These are phyloP conservation scores for Thunnus albacares DNA, from an alignment of 2,797 vertebrate genomes.

Conservation along the genomic window DNA sequence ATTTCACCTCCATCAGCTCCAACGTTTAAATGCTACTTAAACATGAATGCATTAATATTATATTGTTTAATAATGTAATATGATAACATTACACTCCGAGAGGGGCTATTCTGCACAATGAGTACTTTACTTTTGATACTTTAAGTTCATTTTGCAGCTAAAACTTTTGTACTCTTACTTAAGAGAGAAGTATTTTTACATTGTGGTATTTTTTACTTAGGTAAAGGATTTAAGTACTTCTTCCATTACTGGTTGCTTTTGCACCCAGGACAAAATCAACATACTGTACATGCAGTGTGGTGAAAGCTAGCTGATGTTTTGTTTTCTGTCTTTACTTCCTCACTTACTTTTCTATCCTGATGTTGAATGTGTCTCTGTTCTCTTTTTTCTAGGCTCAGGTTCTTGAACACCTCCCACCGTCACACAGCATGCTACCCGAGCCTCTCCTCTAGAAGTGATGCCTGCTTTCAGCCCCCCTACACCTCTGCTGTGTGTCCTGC, in stretches of 20 bases:
- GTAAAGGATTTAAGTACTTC: not conserved
- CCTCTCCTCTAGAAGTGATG: slow-evolving; percentile 63
- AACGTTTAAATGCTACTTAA: too few relatives aligned
- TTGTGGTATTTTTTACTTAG: too few relatives aligned
- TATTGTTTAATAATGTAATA: too few relatives aligned
- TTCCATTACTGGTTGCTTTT: too few relatives aligned
- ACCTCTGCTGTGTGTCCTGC: slow-evolving; percentile 67
- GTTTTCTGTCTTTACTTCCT: not conserved
- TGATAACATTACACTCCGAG: too few relatives aligned
- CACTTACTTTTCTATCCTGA: not conserved
- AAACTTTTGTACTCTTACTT: not conserved
- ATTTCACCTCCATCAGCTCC: too few relatives aligned
- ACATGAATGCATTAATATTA: too few relatives aligned
- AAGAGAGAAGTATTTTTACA: too few relatives aligned
- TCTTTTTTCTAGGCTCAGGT: slow-evolving; percentile 18
- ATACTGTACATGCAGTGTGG: not conserved
- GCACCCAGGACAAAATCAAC: not conserved
- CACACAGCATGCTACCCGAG: slow-evolving; percentile 41
- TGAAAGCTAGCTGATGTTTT: not conserved
- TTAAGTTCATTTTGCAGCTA: not conserved
- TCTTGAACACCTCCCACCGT: not conserved
- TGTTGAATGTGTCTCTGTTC: not conserved
- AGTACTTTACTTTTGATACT: too few relatives aligned
- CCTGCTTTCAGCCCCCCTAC: slow-evolving; percentile 58
- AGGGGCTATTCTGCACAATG: too few relatives aligned